These are phyloP conservation scores for Drosophila erecta DNA, from an alignment of 1,140 invertebrate species.

Conservation along the genomic window DNA sequence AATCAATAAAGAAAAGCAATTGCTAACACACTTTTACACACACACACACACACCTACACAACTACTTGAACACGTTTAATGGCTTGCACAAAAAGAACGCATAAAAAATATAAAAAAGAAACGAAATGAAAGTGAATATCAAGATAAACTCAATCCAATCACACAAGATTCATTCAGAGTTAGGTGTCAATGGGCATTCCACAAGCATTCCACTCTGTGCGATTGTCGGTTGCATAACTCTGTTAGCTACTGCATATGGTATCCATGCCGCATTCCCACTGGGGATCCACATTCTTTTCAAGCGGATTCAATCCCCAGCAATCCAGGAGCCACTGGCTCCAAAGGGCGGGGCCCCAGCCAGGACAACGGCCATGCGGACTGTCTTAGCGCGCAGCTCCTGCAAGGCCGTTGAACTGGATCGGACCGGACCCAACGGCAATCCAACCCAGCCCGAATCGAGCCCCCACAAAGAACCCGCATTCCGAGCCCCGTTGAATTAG, in stretches of 20 bases:
- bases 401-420: conserved; percentile 65
- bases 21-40: conserved; percentile 50
- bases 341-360: conserved; percentile 52
- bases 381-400: conserved; percentile 62
- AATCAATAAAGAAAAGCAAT: conserved; percentile 52
- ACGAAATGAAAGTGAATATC: conserved; percentile 38
- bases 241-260: conserved; percentile 75
- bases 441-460: conserved; percentile 9
- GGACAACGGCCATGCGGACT: conserved; percentile 63
- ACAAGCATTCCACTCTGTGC: conserved; percentile 66
- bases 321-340: conserved; percentile 6
- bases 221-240: conserved; percentile 83
- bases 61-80: conserved; percentile 55
- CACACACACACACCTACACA: conserved; percentile 38
- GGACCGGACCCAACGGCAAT: conserved; percentile 36
- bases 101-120: conserved; percentile 40
- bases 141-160: conserved; percentile 38
- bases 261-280: conserved; percentile 18
- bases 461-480: background rate
- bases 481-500: conserved; percentile 33
- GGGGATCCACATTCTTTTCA: conserved; percentile 5
- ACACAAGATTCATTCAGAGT: conserved; percentile 82
- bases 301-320: conserved; percentile 6
- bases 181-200: conserved; percentile 82
- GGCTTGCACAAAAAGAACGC: conserved; percentile 71